These are phyloP conservation scores for Noturus placidus DNA, from an alignment of 2,113 vertebrate species.

Conservation along the genomic window DNA sequence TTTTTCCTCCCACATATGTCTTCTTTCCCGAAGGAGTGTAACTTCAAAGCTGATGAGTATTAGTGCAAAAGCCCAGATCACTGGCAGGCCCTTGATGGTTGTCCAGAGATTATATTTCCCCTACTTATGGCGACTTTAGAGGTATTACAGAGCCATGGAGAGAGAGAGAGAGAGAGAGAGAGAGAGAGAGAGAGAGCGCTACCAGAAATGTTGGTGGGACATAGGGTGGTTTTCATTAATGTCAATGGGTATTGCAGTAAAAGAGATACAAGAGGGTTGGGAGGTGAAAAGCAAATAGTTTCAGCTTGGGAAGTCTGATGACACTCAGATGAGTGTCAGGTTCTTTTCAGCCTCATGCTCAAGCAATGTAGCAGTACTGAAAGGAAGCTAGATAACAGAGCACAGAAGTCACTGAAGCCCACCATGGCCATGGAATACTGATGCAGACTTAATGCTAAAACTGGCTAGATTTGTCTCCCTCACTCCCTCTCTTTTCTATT, in stretches of 20 bases:
- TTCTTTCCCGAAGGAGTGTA: conserved; percentile 31
- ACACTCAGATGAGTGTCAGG: conserved; percentile 48
- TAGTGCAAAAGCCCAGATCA: conserved; percentile 26
- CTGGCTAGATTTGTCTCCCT: background rate
- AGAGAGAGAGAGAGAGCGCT: background rate
- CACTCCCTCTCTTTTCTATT: background rate
- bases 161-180: background rate
- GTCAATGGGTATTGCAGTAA: background rate
- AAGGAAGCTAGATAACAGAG: conserved; percentile 46
- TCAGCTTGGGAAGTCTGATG: conserved; percentile 45
- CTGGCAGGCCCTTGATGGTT: conserved; percentile 6
- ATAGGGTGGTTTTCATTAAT: background rate
- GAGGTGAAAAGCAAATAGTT: conserved; percentile 20
- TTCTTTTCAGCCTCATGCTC: conserved; percentile 37
- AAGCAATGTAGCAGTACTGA: conserved; percentile 32
- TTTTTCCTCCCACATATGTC: conserved; percentile 40
- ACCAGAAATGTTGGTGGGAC: conserved; percentile 16
- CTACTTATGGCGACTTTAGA: background rate
- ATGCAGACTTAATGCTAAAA: conserved; percentile 35
- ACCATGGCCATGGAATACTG: conserved; percentile 51
- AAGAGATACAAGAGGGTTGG: background rate
- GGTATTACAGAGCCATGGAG: conserved; percentile 1
- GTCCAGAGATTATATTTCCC: conserved; percentile 5
- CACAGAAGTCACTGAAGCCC: conserved; percentile 40
- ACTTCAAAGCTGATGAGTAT: conserved; percentile 49